A percentile compares a stretch with the other conserved stretches of the same genome.
Evolutionary conservation across 2,113 vertebrate genomes (phyloP).

Genomic region (Rhineura floridana): DNA sequence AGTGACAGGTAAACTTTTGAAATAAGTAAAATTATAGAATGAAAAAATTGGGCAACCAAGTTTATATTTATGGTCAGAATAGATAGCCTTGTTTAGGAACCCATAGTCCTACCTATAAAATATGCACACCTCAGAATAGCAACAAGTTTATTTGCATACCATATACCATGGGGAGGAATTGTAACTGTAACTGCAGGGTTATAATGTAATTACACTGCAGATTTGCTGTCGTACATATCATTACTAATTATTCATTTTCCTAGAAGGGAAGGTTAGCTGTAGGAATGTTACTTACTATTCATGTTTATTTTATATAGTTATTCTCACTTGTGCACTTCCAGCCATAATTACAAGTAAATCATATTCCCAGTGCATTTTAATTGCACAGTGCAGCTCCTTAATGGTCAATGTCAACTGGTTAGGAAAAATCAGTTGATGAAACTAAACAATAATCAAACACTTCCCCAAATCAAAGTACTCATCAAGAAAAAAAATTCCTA

Average conservation of each 20-base stretch:
- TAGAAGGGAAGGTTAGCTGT: not conserved
- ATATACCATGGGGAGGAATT: not conserved
- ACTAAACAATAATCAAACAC: not conserved
- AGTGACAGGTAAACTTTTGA: too few relatives aligned
- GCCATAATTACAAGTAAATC: not conserved
- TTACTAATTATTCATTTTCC: constrained; percentile 2
- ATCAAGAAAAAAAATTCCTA: not conserved
- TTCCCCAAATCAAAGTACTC: not conserved
- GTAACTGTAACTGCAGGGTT: constrained; percentile 2
- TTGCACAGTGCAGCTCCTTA: not conserved
- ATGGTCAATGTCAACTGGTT: not conserved
- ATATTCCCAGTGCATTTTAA: not conserved
- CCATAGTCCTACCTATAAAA: not conserved
- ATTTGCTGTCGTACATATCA: constrained; percentile 12
- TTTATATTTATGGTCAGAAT: not conserved
- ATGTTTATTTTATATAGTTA: constrained; percentile 3
- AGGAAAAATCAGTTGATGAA: not conserved
- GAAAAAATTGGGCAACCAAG: not conserved
- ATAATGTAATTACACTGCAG: constrained; percentile 14
- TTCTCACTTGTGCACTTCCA: not conserved
- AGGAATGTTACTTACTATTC: not conserved
- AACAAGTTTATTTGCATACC: not conserved
- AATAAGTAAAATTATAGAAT: not conserved
- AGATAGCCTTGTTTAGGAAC: not conserved
- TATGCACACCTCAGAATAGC: not conserved